Conservation (phyloP, 1,140 invertebrate species). For the honey bee (Apis mellifera) region DNA sequence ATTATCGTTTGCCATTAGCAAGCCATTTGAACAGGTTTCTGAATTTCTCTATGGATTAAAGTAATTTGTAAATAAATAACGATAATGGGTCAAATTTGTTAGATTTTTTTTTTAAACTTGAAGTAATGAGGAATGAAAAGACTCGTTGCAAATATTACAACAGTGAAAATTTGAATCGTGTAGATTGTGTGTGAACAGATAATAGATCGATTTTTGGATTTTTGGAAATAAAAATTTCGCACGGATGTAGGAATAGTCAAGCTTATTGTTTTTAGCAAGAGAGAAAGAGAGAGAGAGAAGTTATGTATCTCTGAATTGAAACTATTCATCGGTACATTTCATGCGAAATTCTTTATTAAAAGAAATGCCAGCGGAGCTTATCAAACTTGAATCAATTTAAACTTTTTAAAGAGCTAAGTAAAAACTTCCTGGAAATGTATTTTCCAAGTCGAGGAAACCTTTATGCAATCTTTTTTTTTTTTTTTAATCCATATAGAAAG, state of each 20-base stretch:
- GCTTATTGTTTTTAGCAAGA: background rate
- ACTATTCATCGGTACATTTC: constrained; percentile 12
- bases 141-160: too few species aligned
- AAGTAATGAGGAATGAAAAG: too few species aligned
- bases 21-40: too few species aligned
- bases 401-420: constrained; percentile 14
- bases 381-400: constrained; percentile 35
- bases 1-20: too few species aligned
- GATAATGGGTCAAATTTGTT: too few species aligned
- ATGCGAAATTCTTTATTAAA: constrained; percentile 24
- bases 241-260: too few species aligned
- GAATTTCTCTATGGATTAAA: too few species aligned
- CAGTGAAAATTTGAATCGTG: too few species aligned
- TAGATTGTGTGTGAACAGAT: too few species aligned
- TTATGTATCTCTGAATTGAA: background rate
- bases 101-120: too few species aligned
- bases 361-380: constrained; percentile 7
- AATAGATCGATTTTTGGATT: background rate
- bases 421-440: constrained; percentile 23
- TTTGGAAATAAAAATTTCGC: background rate
- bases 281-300: background rate
- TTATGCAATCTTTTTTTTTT: background rate
- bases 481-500: background rate
- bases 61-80: too few species aligned
- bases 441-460: constrained; percentile 3